Percentiles rank a stretch among this genome's conserved stretches.
Conservation (phyloP, 92 coral and sea anemone genomes). For the Epizoanthus rinbou region DNA sequence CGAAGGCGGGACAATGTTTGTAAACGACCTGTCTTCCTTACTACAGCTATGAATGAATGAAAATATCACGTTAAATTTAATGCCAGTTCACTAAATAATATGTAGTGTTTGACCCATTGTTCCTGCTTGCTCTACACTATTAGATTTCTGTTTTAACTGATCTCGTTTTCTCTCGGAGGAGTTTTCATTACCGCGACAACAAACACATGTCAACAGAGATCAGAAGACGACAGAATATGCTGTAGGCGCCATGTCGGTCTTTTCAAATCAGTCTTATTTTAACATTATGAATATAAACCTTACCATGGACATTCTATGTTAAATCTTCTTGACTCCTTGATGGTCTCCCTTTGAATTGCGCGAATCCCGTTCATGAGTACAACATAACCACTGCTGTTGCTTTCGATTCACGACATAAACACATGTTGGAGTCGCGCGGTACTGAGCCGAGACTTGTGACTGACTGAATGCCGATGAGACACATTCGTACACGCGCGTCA, state of each 20-base stretch:
- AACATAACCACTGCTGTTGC: constrained; percentile 7
- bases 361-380: background rate
- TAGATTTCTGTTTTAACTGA: background rate
- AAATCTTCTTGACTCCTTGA: background rate
- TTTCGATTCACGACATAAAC: constrained; percentile 2
- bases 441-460: constrained; percentile 30
- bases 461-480: background rate
- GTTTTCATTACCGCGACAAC: background rate
- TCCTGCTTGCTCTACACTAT: background rate
- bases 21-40: constrained; percentile 40
- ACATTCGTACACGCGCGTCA: constrained; percentile 24
- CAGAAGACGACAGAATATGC: background rate
- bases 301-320: constrained; percentile 38
- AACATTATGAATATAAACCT: background rate
- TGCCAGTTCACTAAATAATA: background rate
- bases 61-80: background rate
- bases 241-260: background rate
- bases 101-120: background rate
- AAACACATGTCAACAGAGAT: constrained; percentile 18
- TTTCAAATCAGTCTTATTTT: background rate
- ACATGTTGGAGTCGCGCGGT: constrained; percentile 28
- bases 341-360: background rate
- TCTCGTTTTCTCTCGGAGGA: constrained; percentile 3
- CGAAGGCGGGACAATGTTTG: constrained; percentile 64
- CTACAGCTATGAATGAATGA: constrained; percentile 24